Evolutionary conservation across 2,113 vertebrate species (phyloP), one percentile per base, ranked within the genome.

Genomic region (Callopanchax toddi): DNA sequence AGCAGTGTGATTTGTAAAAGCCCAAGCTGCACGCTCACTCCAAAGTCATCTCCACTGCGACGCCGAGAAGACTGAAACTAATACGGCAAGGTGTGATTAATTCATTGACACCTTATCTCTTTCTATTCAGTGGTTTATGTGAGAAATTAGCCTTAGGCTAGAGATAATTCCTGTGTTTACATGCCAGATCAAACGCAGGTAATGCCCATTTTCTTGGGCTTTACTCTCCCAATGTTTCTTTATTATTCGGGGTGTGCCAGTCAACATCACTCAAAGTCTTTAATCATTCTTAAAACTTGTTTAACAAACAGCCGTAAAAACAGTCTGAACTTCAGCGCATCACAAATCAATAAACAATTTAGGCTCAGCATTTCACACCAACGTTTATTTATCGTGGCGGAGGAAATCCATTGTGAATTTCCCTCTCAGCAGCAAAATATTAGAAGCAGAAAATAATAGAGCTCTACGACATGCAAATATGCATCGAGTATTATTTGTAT

Each of bases 1-100:
- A 72, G 52, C 39, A 12, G 53, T 62, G 74, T 70, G 79, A 83
- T 86, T 85, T 85, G 79, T 81, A 82, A 83, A 80, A 79, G 59
- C 69, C 42, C 0, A 48, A 51, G 56, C 74, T 43, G 46, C 11
- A 42, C n/a, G 32, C 54, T 23, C 54, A 73, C 69, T 78, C 11
- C 13, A 36, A 66, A 57, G 42, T 32, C 26, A 20, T 53, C 60
- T 49, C 79, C 59, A 39, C 16, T 23, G 12, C 67, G 65, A 82
- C 52, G 20, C 64, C 11, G 17, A 71, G 21, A 76, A 68, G 76
- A 80, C 62, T 73, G 36, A 42, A 79, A 75, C 67, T 75, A 76
- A 83, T 67, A 60, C 58, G 62, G 15, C 39, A 43, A 77, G 54
- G 70, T 82, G 67, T 70, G 53, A 81, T 84, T 74, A 68, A 83